These are phyloP conservation scores for Proteles cristata DNA, from an alignment of 2,113 vertebrate species.

Conservation along the genomic window DNA sequence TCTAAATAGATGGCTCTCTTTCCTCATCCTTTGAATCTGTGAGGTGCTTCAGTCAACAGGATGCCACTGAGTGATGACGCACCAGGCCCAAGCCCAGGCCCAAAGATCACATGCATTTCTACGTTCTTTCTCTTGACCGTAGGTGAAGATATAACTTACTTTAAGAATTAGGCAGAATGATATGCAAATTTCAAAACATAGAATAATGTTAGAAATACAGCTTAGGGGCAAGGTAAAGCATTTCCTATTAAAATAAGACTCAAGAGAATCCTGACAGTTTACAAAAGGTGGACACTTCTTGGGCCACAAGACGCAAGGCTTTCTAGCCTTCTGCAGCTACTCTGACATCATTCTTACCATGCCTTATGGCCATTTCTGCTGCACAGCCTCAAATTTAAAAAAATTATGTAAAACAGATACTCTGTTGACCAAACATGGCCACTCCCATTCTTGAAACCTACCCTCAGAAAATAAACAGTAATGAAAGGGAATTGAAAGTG, in stretches of 20 bases:
- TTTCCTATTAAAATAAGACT: background rate
- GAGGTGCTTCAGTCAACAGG: background rate
- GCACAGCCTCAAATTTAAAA: background rate
- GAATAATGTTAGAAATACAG: background rate
- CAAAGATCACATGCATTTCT: background rate
- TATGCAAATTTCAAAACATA: background rate
- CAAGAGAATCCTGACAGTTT: background rate
- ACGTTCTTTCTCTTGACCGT: background rate
- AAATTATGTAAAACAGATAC: background rate
- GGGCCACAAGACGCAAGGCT: background rate
- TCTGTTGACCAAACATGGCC: background rate
- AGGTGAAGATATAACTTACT: background rate
- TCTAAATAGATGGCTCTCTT: background rate
- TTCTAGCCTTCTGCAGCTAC: background rate
- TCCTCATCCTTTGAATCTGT: background rate
- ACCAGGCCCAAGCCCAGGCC: accelerated
- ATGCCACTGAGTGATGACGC: accelerated
- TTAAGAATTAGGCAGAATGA: background rate
- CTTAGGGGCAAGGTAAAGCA: background rate
- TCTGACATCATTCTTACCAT: background rate
- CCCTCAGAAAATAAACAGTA: background rate
- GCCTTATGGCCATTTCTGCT: background rate
- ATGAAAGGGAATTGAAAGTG: background rate
- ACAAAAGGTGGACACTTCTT: background rate
- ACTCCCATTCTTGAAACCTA: background rate